phyloP scores from a whole-genome alignment of 2,797 vertebrate genomes.

The Siniperca scherzeri region DNA sequence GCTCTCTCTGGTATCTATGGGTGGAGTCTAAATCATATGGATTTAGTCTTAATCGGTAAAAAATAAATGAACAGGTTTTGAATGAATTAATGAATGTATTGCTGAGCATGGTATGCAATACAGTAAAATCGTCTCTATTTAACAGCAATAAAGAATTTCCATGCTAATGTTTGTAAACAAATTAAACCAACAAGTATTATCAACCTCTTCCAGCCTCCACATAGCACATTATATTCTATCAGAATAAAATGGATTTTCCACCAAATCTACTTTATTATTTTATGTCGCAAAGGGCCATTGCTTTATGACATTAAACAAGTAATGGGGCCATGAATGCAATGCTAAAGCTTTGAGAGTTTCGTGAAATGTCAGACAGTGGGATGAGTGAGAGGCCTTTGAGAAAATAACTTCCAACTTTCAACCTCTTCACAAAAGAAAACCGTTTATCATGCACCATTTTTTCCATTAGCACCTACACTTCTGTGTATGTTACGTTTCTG shows the following conservation, averaged over 20 bases:
- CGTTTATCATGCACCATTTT: background rate
- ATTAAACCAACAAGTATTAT: background rate
- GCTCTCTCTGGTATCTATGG: conserved; percentile 13
- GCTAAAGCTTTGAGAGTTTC: background rate
- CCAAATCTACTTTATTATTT: background rate
- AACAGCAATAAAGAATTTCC: background rate
- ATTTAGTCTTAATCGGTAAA: background rate
- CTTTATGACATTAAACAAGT: background rate
- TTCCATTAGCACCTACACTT: background rate
- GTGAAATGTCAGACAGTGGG: background rate
- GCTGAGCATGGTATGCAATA: background rate
- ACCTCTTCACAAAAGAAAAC: background rate
- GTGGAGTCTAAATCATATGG: conserved; percentile 8
- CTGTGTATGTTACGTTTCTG: background rate
- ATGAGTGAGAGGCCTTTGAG: background rate
- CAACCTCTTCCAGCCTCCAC: background rate
- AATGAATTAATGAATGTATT: background rate
- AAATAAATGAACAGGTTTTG: background rate
- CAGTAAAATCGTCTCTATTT: background rate
- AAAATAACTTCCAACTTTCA: background rate
- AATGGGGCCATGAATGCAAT: background rate
- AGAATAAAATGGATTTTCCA: background rate
- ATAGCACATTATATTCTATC: background rate
- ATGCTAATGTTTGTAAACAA: conserved; percentile 1
- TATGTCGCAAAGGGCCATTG: background rate